Conservation (phyloP, 2,113 vertebrate species). For the Climacteris rufus region DNA sequence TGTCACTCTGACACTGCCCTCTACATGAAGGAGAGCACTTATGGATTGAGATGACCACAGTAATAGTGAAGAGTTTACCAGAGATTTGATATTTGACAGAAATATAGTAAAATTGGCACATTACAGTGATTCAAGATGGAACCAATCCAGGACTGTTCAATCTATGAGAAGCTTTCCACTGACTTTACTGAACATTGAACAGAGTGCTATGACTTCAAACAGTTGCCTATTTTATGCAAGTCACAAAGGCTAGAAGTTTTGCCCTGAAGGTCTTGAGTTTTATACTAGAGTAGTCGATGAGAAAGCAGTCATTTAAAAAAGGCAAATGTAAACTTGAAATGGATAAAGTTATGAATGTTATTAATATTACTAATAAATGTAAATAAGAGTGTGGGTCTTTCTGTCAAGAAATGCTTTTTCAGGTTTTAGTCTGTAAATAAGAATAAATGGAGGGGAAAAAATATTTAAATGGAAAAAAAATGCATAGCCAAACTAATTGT, state of each 20-base stretch:
- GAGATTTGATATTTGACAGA: neutral
- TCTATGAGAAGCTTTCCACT: neutral
- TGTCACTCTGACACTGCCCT: neutral
- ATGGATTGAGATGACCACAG: neutral
- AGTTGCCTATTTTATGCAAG: neutral
- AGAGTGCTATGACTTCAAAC: neutral
- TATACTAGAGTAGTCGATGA: neutral
- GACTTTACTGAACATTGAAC: neutral
- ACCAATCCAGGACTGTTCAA: accelerated
- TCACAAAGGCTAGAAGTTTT: neutral
- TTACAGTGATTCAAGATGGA: neutral
- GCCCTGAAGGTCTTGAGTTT: neutral
- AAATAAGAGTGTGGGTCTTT: neutral
- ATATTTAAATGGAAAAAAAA: neutral
- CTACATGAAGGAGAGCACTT: neutral
- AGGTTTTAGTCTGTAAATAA: neutral
- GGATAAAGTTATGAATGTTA: neutral
- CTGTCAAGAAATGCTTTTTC: neutral
- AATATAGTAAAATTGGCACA: neutral
- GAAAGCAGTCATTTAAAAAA: neutral
- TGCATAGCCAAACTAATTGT: neutral
- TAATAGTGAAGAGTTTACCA: neutral
- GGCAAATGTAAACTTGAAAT: neutral
- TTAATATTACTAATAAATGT: neutral
- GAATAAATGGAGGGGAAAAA: neutral